phyloP scores from a whole-genome alignment of 2,888 invertebrate species.

The Orthonychiurus folsomi region DNA sequence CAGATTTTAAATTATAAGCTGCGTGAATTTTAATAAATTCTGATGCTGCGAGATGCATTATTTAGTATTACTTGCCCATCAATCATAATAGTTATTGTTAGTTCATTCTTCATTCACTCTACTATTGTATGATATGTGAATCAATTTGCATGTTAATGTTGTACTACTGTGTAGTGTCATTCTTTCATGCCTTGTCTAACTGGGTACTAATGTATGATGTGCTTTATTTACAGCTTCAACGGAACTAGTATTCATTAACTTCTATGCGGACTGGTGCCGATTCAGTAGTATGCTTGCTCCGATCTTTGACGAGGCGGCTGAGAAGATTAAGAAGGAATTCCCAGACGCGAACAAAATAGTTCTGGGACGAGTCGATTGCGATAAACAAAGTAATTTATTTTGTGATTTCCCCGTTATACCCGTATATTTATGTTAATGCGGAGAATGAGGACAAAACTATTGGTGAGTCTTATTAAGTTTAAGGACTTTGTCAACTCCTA shows the following conservation, averaged over 20 bases:
- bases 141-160: no score
- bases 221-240: constrained; percentile 66
- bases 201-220: constrained; percentile 14
- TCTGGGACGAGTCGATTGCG: constrained; percentile 95
- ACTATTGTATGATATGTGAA: no score
- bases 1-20: no score
- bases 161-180: no score
- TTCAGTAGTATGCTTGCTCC: constrained; percentile 96
- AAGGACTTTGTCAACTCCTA: no score
- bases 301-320: constrained; percentile 90
- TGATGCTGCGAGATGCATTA: no score
- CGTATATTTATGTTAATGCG: not conserved
- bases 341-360: constrained; percentile 64
- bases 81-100: no score
- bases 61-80: no score
- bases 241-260: constrained; percentile 96
- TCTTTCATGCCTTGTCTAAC: no score
- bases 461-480: not conserved
- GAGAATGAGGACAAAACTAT: not conserved
- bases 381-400: constrained; percentile 62
- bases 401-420: not conserved
- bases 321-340: constrained; percentile 67
- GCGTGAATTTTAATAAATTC: no score
- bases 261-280: constrained; percentile 99
- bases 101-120: no score